Percentiles rank a stretch among this genome's conserved stretches.
phyloP scores from a whole-genome alignment of 2,797 vertebrate genomes.

The Acrossocheilus wenchowensis region DNA sequence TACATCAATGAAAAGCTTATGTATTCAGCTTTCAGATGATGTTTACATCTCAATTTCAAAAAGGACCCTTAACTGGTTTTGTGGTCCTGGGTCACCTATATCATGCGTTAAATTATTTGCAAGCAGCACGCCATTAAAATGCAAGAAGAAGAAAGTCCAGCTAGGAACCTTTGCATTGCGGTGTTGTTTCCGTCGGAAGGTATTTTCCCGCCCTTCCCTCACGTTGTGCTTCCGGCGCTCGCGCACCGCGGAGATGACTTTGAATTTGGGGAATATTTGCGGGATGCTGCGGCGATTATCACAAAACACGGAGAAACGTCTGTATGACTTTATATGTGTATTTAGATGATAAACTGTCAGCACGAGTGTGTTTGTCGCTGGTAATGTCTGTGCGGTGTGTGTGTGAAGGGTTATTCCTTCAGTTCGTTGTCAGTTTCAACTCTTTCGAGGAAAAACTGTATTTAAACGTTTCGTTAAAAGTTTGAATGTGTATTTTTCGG shows the following conservation, averaged over 20 bases:
- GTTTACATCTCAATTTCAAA: too few relatives aligned
- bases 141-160: background rate
- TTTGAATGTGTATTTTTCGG: background rate
- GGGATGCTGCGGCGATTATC: background rate
- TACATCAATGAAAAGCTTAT: too few relatives aligned
- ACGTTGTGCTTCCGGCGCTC: background rate
- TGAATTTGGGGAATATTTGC: background rate
- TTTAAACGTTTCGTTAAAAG: background rate
- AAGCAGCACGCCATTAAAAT: background rate
- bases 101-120: too few relatives aligned
- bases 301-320: background rate
- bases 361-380: too few relatives aligned
- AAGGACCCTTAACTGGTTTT: too few relatives aligned
- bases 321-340: background rate
- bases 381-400: too few relatives aligned
- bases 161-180: background rate
- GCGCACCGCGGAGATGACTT: constrained; percentile 22
- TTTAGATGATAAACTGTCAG: background rate
- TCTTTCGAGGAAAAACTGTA: background rate
- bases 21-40: too few relatives aligned
- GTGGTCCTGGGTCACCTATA: too few relatives aligned
- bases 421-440: too few relatives aligned
- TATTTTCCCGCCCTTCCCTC: background rate
- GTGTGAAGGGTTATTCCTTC: background rate
- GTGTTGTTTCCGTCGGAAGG: background rate